phyloP scores from a whole-genome alignment of 1,140 invertebrate species.

The Harpegnathos saltator region DNA sequence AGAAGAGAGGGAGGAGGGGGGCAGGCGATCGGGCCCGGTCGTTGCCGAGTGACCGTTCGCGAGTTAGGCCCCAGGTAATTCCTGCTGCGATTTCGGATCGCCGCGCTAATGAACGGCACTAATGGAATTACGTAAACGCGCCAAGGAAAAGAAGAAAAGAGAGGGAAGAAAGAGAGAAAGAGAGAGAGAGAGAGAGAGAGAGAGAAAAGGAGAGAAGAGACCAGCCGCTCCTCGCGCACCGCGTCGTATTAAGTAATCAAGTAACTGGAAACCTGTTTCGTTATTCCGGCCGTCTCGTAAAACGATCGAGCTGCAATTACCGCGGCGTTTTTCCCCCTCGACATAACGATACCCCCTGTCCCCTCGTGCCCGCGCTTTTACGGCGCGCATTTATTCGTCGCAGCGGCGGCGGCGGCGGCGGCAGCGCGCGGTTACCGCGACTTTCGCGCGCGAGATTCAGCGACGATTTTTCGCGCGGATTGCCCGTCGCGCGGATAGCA shows the following conservation, averaged over 20 bases:
- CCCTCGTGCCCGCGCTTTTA: conserved; percentile 12
- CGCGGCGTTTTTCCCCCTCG: conserved; percentile 17
- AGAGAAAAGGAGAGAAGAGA: no score
- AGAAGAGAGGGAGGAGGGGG: background rate
- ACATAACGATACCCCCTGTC: conserved; percentile 2
- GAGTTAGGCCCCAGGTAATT: conserved; percentile 10
- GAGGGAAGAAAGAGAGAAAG: background rate
- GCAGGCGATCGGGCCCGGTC: background rate
- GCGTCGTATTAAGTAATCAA: conserved; percentile 46
- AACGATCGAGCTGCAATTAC: conserved; percentile 58
- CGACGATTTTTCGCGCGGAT: conserved; percentile 21
- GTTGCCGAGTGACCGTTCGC: conserved; percentile 19
- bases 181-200: conserved; percentile 8
- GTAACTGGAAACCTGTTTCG: conserved; percentile 41
- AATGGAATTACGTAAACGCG: conserved; percentile 60
- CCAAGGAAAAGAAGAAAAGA: conserved; percentile 13
- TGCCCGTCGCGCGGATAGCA: background rate
- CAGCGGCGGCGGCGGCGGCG: no score
- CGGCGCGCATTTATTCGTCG: conserved; percentile 36
- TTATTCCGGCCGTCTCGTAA: conserved; percentile 45
- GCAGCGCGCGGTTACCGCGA: conserved; percentile 6
- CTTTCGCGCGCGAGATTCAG: background rate
- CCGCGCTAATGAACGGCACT: conserved; percentile 47
- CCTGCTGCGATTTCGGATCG: conserved; percentile 40
- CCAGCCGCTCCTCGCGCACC: background rate